Evolutionary conservation across 64 coral and sea anemone species (phyloP), one percentile per base, ranked within the genome.

Genomic region (Actinia tenebrosa): DNA sequence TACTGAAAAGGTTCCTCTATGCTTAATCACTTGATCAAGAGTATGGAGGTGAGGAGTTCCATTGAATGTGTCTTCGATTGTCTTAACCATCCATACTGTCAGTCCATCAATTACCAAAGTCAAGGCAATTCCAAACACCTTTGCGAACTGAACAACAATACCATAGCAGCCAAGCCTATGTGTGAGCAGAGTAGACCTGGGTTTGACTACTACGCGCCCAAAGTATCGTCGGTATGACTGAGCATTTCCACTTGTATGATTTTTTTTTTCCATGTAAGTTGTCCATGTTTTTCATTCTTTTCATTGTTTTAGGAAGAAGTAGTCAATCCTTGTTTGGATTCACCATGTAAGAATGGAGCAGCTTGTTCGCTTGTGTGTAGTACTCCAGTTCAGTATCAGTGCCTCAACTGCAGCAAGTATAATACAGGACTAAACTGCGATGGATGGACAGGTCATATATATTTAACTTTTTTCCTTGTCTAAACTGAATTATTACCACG

Each of bases 81-180:
- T 53, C 79, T 81, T 5, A 1, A 7, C 8, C 43, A 47, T 23
- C 18, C 79, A 81, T 37, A 45, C 19, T 81, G 79, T 81, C 44
- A 81, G 79, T 81, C 79, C 22, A 22, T 81, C 44, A 81, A 81
- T 13, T 47, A 50, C 45, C 79, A 81, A 81, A 20, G 22, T 50
- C 43, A 81, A 22, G 79, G 79, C 17, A 81, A 23, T 50, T 45
- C 79, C 45, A 81, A 22, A 53, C 79, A 53, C 22, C 79, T 81
- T 81, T 81, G 79, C 44, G 79, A 81, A 45, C 45, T 81, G 43
- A 81, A 53, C 50, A 53, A 50, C 22, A 52, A 53, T n/a, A 45
- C 79, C 22, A 10, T 81, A n/a, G 50, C 22, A 23, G 19, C 79
- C 79, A 47, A n/a, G 15, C 79, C 79, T 81, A 7, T 5, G 2